Evolutionary conservation across 2,797 vertebrate genomes (phyloP).

Genomic region (Lates japonicus): DNA sequence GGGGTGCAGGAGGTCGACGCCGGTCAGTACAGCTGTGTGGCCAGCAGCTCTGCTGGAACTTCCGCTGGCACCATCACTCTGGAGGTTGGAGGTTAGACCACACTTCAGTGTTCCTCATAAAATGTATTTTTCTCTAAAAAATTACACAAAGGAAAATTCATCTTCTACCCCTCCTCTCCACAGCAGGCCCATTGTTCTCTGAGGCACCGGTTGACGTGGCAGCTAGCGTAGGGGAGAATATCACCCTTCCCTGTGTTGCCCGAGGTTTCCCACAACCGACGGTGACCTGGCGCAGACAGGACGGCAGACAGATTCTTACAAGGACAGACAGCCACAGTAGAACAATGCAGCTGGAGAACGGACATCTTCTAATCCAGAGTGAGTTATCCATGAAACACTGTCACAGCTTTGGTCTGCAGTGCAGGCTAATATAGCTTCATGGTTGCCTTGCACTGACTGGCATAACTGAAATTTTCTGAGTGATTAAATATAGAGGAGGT

Average conservation of each 20-base stretch:
- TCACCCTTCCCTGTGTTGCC: slow-evolving; percentile 86
- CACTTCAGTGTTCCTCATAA: slow-evolving; percentile 11
- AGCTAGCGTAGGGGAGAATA: slow-evolving; percentile 84
- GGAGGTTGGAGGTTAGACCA: slow-evolving; percentile 90
- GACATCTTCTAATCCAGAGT: slow-evolving; percentile 90
- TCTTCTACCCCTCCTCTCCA: slow-evolving; percentile 26
- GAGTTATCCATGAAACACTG: slow-evolving; percentile 77
- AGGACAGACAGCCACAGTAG: slow-evolving; percentile 44
- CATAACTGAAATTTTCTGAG: slow-evolving; percentile 48
- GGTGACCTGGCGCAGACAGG: slow-evolving; percentile 88
- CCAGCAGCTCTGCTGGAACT: slow-evolving; percentile 83
- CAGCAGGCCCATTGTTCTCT: slow-evolving; percentile 88
- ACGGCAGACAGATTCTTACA: slow-evolving; percentile 77
- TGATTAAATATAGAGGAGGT: slow-evolving; percentile 59
- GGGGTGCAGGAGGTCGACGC: slow-evolving; percentile 86
- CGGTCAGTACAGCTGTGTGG: slow-evolving; percentile 90
- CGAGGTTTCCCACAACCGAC: slow-evolving; percentile 85
- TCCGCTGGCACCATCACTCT: slow-evolving; percentile 83
- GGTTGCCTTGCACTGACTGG: slow-evolving; percentile 28
- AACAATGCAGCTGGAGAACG: slow-evolving; percentile 77
- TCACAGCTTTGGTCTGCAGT: slow-evolving; percentile 15
- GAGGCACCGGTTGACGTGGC: slow-evolving; percentile 84
- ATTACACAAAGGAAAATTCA: slow-evolving; percentile 46
- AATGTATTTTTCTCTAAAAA: slow-evolving; percentile 18
- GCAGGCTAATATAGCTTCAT: slow-evolving; percentile 15